phyloP scores from a whole-genome alignment of 1,140 invertebrate genomes.

The Tetramorium alpestre region DNA sequence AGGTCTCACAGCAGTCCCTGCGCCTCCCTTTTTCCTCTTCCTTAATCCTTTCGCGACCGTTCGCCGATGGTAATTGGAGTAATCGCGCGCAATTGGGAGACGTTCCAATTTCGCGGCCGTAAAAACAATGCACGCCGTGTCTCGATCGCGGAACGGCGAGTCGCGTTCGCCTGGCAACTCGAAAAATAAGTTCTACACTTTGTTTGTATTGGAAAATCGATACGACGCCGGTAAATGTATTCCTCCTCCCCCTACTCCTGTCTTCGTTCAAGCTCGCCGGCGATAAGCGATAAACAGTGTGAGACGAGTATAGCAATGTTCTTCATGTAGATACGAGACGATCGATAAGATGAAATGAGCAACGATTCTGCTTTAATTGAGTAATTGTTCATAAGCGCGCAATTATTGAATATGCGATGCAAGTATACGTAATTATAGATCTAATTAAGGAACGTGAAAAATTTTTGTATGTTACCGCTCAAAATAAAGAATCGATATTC shows the following conservation, averaged over 20 bases:
- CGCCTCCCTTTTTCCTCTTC: background rate
- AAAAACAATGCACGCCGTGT: conserved; percentile 44
- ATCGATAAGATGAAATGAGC: conserved; percentile 38
- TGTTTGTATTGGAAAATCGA: conserved; percentile 58
- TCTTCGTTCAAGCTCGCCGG: conserved; percentile 48
- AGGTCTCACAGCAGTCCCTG: background rate
- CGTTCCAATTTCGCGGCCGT: conserved; percentile 50
- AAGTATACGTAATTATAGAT: background rate
- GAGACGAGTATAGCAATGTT: conserved; percentile 42
- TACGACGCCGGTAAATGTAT: conserved; percentile 45
- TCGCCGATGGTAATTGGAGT: conserved; percentile 46
- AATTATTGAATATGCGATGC: conserved; percentile 1
- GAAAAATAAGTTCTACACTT: conserved; percentile 48
- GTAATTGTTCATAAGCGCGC: conserved; percentile 15
- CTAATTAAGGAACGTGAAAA: background rate
- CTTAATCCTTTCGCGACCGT: conserved; percentile 17
- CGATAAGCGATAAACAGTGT: conserved; percentile 51
- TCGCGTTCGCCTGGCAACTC: conserved; percentile 30
- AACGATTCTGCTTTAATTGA: conserved; percentile 27
- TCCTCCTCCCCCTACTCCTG: background rate
- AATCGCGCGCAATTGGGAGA: conserved; percentile 63
- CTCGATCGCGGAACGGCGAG: conserved; percentile 15
- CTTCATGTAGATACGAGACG: background rate
- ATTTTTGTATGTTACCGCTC: background rate
- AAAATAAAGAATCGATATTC: background rate